Conservation (phyloP, 1,140 invertebrate species). For the Hormaphis cornu region DNA sequence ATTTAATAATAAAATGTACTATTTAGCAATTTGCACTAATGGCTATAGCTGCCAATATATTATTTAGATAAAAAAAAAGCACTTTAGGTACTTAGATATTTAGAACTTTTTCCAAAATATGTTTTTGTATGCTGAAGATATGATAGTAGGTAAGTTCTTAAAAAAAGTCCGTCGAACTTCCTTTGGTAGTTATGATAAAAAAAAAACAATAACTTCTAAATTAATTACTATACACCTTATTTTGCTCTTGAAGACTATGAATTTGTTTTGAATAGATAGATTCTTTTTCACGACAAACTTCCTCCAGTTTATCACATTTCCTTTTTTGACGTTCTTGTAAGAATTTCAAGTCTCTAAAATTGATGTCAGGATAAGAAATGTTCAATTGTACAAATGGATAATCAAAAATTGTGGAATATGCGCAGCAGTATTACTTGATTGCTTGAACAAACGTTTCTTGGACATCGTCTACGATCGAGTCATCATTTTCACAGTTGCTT, state of each 20-base stretch:
- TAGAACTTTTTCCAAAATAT: too few species aligned
- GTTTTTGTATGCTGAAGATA: too few species aligned
- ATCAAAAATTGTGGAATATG: not conserved
- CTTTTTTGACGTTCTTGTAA: constrained; percentile 75
- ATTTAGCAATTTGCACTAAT: too few species aligned
- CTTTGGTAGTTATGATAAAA: too few species aligned
- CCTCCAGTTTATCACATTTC: constrained; percentile 79
- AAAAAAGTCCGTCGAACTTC: too few species aligned
- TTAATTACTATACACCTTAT: too few species aligned
- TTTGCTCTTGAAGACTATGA: constrained; percentile 6
- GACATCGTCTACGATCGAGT: constrained; percentile 66
- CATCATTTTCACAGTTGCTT: constrained; percentile 50
- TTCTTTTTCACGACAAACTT: constrained; percentile 76
- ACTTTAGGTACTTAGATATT: too few species aligned
- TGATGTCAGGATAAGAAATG: constrained; percentile 27
- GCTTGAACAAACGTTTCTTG: constrained; percentile 86
- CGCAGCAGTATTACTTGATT: constrained; percentile 55
- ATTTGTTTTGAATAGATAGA: constrained; percentile 46
- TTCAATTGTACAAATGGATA: not conserved
- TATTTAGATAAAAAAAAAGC: too few species aligned
- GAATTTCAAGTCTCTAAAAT: constrained; percentile 55
- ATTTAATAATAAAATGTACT: too few species aligned
- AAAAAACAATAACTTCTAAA: too few species aligned
- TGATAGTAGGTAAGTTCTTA: too few species aligned
- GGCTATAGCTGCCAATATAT: too few species aligned